Conservation (phyloP, 2,797 vertebrate genomes). For the Astyanax mexicanus region DNA sequence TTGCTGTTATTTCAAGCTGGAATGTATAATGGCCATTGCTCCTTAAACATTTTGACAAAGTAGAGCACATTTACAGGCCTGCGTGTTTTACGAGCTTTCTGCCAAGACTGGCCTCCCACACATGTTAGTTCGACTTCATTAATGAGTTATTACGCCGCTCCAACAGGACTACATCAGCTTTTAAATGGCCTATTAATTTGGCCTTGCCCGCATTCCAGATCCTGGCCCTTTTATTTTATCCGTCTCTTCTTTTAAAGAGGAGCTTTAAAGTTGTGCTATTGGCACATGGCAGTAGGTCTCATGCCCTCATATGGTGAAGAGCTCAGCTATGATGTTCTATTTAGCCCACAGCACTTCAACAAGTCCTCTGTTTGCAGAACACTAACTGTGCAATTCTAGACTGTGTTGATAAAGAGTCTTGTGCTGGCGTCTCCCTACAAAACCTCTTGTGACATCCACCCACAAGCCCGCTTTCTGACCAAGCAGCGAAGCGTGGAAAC, state of each 20-base stretch:
- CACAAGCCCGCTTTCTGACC: background rate
- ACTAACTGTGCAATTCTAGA: slow-evolving; percentile 10
- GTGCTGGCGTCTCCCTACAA: slow-evolving; percentile 5
- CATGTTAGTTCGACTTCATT: slow-evolving; percentile 45
- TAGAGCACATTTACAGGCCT: slow-evolving; percentile 60
- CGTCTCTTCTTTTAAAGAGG: slow-evolving; percentile 66
- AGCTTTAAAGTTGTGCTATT: slow-evolving; percentile 61
- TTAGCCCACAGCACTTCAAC: slow-evolving; percentile 20
- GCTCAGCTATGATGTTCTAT: slow-evolving; percentile 11
- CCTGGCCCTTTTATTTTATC: slow-evolving; percentile 52
- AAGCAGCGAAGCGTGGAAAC: background rate
- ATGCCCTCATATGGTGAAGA: slow-evolving; percentile 24
- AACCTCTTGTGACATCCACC: background rate
- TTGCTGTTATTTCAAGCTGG: slow-evolving; percentile 59
- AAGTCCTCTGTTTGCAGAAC: slow-evolving; percentile 14
- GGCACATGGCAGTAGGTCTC: slow-evolving; percentile 10
- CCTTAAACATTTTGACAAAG: slow-evolving; percentile 74
- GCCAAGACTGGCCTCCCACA: slow-evolving; percentile 56
- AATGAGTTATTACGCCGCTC: slow-evolving; percentile 57
- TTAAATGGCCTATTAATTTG: slow-evolving; percentile 73
- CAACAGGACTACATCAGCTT: slow-evolving; percentile 69
- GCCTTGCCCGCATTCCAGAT: slow-evolving; percentile 65
- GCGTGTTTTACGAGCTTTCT: slow-evolving; percentile 70
- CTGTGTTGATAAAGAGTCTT: slow-evolving; percentile 22
- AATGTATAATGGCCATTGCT: slow-evolving; percentile 68